A percentile compares a stretch with the other conserved stretches of the same genome.
Conservation (phyloP, 2,113 vertebrate genomes). For the Nothobranchius furzeri region DNA sequence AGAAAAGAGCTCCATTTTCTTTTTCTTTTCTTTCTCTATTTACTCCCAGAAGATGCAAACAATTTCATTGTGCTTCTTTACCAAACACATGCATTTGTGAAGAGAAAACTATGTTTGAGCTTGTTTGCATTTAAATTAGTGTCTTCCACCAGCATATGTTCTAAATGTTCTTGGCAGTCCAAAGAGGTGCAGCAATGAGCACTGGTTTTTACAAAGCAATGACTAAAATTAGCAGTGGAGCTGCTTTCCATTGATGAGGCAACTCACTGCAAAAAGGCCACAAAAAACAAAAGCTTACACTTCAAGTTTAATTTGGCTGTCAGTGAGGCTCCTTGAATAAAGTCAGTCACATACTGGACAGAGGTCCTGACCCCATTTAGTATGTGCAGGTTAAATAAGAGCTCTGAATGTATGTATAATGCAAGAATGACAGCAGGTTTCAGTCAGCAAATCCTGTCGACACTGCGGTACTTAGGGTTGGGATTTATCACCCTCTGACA, state of each 20-base stretch:
- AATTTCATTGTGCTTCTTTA: conserved; percentile 57
- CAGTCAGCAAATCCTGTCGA: conserved; percentile 60
- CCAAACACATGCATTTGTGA: conserved; percentile 60
- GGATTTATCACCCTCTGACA: conserved; percentile 70
- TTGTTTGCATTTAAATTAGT: conserved; percentile 64
- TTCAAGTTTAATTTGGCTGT: not conserved
- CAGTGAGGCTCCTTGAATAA: conserved; percentile 9
- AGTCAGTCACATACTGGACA: conserved; percentile 28
- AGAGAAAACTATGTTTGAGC: conserved; percentile 63
- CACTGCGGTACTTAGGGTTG: conserved; percentile 43
- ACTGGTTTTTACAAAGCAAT: not conserved
- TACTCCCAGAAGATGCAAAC: conserved; percentile 60
- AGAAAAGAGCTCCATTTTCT: not conserved
- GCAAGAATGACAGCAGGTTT: conserved; percentile 50
- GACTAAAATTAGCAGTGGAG: conserved; percentile 3
- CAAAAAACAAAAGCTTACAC: not conserved
- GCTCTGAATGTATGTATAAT: conserved; percentile 46
- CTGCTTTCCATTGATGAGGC: conserved; percentile 2
- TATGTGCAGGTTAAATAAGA: conserved; percentile 44
- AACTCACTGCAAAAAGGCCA: not conserved
- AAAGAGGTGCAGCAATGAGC: not conserved
- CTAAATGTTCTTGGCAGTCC: conserved; percentile 36
- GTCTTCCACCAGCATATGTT: conserved; percentile 28
- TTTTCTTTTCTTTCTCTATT: conserved; percentile 40
- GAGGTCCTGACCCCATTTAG: conserved; percentile 41